Conservation (phyloP, 2,888 invertebrate genomes). For the Syrphus vitripennis region DNA sequence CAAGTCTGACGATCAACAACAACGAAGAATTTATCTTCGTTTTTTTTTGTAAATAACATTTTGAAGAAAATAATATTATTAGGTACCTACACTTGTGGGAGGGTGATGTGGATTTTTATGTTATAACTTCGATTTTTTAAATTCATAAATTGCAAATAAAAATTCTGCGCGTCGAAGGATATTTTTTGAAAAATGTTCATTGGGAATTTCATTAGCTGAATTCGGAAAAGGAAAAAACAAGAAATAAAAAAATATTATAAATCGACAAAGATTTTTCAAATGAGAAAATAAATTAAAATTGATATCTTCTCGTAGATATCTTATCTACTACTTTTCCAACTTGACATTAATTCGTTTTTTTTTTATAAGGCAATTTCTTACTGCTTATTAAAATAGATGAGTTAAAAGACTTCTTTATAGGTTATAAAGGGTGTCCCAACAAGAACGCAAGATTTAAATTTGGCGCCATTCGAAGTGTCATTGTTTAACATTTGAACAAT, state of each 20-base stretch:
- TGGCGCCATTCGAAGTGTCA: too few relatives aligned
- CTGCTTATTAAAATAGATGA: too few relatives aligned
- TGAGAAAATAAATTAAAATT: not conserved
- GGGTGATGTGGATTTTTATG: not conserved
- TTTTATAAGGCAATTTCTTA: too few relatives aligned
- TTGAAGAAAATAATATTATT: not conserved
- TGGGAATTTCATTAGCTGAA: not conserved
- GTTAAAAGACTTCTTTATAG: too few relatives aligned
- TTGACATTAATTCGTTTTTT: too few relatives aligned
- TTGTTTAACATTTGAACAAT: too few relatives aligned
- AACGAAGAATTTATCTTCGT: not conserved
- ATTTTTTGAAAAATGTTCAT: not conserved
- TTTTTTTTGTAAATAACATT: not conserved
- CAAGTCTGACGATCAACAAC: not conserved
- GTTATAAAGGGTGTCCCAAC: too few relatives aligned
- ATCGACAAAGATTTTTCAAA: not conserved
- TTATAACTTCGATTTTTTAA: not conserved
- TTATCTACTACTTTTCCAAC: too few relatives aligned
- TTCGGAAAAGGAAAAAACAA: not conserved
- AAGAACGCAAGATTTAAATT: too few relatives aligned
- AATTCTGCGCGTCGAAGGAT: not conserved
- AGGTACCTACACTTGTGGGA: not conserved
- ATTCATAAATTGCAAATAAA: not conserved
- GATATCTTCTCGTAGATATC: too few relatives aligned
- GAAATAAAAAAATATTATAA: not conserved